phyloP scores from a whole-genome alignment of 2,888 invertebrate species.

The Lasioglossum vierecki region DNA sequence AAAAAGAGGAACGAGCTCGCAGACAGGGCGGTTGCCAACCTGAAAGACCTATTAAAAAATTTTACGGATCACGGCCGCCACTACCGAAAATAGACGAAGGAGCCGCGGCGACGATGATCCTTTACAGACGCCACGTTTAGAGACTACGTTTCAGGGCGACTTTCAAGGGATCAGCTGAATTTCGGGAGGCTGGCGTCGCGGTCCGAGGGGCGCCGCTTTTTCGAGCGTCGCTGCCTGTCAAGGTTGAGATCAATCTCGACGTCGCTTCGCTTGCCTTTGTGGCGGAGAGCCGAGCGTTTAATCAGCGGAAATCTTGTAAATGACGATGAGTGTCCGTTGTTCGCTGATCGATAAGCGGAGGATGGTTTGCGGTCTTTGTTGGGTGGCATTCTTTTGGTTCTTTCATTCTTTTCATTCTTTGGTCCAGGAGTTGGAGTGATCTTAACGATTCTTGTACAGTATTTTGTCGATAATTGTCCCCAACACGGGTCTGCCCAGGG shows the following conservation, averaged over 20 bases:
- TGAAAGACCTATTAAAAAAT: slow-evolving; percentile 75
- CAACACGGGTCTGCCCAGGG: no score
- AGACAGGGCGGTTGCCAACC: slow-evolving; percentile 77
- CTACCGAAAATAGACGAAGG: slow-evolving; percentile 5
- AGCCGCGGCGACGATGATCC: slow-evolving; percentile 20
- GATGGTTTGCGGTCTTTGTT: background rate
- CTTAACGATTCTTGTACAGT: background rate
- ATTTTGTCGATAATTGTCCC: no score
- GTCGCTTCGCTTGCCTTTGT: background rate
- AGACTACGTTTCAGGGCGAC: background rate
- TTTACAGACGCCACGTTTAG: background rate
- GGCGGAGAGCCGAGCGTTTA: background rate
- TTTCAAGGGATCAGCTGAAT: background rate
- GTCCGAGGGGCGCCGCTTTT: background rate
- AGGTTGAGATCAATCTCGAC: slow-evolving; percentile 28
- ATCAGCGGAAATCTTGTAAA: slow-evolving; percentile 3
- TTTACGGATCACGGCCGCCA: slow-evolving; percentile 43
- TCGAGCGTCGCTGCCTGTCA: slow-evolving; percentile 30
- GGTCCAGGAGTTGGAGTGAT: background rate
- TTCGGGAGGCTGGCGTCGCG: slow-evolving; percentile 1
- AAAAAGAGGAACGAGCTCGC: slow-evolving; percentile 69
- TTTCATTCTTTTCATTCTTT: background rate
- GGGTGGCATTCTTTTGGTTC: background rate
- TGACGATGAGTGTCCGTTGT: background rate
- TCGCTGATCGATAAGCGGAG: background rate